Evolutionary conservation across 2,113 vertebrate genomes (phyloP).

Genomic region (Hipposideros armiger): DNA sequence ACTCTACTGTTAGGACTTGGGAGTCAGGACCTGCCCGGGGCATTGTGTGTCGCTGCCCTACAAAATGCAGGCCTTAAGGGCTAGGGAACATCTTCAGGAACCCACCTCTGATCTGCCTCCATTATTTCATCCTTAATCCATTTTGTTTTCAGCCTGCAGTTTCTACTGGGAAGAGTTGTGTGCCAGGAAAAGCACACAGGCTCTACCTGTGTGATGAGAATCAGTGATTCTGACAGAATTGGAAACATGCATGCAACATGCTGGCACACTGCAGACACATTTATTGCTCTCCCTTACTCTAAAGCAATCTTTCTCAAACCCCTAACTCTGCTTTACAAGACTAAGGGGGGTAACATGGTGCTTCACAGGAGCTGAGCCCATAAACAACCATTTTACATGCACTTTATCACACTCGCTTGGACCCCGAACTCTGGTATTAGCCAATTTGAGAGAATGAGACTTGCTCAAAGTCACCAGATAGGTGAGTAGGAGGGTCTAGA

Average conservation of each 20-base stretch:
- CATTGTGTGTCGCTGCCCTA: neutral
- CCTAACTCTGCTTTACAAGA: neutral
- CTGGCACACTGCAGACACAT: neutral
- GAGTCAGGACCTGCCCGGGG: no score
- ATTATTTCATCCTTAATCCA: neutral
- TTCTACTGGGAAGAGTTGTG: neutral
- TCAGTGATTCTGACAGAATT: neutral
- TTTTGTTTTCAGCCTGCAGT: conserved; percentile 29
- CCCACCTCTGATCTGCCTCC: neutral
- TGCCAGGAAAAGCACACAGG: neutral
- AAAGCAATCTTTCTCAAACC: neutral
- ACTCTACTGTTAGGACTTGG: neutral
- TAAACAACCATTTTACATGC: neutral
- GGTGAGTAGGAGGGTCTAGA: neutral
- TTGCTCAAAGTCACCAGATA: neutral
- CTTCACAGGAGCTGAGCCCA: neutral
- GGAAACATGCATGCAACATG: neutral
- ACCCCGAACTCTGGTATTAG: neutral
- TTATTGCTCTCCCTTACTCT: neutral
- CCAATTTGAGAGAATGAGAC: neutral
- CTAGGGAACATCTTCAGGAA: neutral
- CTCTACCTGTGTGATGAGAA: accelerated
- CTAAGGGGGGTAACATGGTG: neutral
- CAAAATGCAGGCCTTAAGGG: neutral
- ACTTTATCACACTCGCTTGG: neutral